Evolutionary conservation across 2,113 vertebrate species (phyloP).

Genomic region (Progne subis): DNA sequence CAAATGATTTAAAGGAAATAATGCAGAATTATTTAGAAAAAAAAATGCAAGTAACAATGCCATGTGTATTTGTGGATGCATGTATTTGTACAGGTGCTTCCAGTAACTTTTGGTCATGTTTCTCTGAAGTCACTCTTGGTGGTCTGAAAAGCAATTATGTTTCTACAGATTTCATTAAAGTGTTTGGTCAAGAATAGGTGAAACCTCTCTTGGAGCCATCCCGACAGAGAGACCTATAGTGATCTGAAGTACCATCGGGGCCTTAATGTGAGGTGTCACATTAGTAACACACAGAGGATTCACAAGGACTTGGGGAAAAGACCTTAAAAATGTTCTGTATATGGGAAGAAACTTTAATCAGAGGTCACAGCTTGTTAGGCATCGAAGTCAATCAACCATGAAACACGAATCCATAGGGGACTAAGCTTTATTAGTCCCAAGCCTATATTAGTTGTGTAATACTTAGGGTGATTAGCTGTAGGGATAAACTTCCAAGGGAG

Average conservation of each 20-base stretch:
- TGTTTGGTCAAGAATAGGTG: neutral
- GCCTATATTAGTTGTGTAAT: constrained; percentile 47
- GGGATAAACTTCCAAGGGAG: constrained; percentile 60
- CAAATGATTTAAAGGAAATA: neutral
- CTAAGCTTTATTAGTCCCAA: constrained; percentile 65
- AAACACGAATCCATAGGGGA: constrained; percentile 55
- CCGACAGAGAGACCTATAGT: neutral
- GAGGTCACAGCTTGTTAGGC: constrained; percentile 62
- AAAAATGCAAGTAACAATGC: neutral
- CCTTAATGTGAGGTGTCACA: neutral
- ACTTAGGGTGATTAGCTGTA: constrained; percentile 56
- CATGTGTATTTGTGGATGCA: neutral
- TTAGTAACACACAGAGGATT: neutral
- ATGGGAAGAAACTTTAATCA: constrained; percentile 53
- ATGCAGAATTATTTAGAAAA: neutral
- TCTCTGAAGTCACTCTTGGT: neutral
- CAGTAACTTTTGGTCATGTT: neutral
- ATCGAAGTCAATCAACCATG: constrained; percentile 35
- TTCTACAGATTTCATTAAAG: constrained; percentile 19
- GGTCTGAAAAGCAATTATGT: neutral
- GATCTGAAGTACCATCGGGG: neutral
- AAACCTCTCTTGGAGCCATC: neutral
- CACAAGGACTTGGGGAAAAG: neutral
- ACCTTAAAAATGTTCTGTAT: neutral
- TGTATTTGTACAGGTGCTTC: neutral